Evolutionary conservation across 2,113 vertebrate genomes (phyloP), one percentile per base, ranked within the genome.

Genomic region (Struthio camelus): DNA sequence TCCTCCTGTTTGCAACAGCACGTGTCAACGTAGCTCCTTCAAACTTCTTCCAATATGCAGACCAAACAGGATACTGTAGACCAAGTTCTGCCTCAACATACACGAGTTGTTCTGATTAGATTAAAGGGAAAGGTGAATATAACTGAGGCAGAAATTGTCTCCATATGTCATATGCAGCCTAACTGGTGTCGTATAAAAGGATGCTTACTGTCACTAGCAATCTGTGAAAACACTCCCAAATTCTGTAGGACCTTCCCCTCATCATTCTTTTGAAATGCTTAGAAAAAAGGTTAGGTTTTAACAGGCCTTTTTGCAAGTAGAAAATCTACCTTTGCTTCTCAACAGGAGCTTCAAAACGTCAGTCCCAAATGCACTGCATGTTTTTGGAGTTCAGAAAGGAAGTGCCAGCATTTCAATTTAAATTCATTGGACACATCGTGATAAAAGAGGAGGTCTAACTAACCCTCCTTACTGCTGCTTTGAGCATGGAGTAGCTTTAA

Each of bases 121-220:
- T 94, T 80, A 95, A 95, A 93, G 91, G 40, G 53, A 94, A 96
- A 94, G 92, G 95, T 87, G 94, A 96, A 96, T 91, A 93, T 32
- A 89, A 78, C 84, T 59, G 86, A 95, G 84, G 89, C 58, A 89
- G 80, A 89, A 97, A 97, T 94, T 82, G 86, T 58, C 93, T 92
- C 95, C 91, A 93, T 89, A 96, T 97, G 94, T 34, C 84, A 73
- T 25, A 61, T 7, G 48, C 66, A 87, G 88, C 70, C 86, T 85
- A 73, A 95, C 94, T 66, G 62, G 56, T 85, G 73, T 83, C 95
- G 95, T 79, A 85, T 76, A 25, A 77, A 77, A 76, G 25, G 80
- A 95, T 93, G 75, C 77, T 95, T 86, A 81, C 83, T 89, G 88
- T 91, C 96, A 94, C 92, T 80, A 89, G 73, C 70, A 96, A 93